Percentiles rank a stretch among this genome's conserved stretches.
phyloP scores from a whole-genome alignment of 2,888 invertebrate genomes.

The Dolichomitus sp. region DNA sequence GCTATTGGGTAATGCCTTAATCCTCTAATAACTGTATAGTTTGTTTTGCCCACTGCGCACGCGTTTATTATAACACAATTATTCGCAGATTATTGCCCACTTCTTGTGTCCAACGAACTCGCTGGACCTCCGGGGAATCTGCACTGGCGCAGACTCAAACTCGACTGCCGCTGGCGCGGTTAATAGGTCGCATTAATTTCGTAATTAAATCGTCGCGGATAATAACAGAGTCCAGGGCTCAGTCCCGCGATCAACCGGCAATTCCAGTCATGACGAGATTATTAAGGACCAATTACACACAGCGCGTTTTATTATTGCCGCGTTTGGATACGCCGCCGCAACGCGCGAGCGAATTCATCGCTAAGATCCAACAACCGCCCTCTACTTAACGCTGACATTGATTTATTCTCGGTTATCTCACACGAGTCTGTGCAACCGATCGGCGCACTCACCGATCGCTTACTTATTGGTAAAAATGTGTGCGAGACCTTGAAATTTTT shows the following conservation, averaged over 20 bases:
- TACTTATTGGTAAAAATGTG: constrained; percentile 70
- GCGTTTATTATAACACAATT: not conserved
- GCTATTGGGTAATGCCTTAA: too few species aligned
- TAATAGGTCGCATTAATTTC: constrained; percentile 83
- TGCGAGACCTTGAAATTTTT: constrained; percentile 4
- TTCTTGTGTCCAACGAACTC: not conserved
- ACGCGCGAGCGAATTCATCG: constrained; percentile 75
- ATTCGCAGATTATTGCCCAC: constrained; percentile 25
- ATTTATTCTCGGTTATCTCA: constrained; percentile 76
- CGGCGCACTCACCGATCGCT: constrained; percentile 68
- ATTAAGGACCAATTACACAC: constrained; percentile 84
- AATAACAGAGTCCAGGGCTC: constrained; percentile 81
- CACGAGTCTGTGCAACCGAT: constrained; percentile 65
- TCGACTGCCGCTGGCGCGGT: constrained; percentile 56
- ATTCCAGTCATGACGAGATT: constrained; percentile 85
- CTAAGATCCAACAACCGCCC: constrained; percentile 79
- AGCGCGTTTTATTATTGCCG: constrained; percentile 77
- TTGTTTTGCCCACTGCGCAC: not conserved
- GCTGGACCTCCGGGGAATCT: not conserved
- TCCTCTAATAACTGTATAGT: not conserved
- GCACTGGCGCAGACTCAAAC: constrained; percentile 2
- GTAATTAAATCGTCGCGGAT: constrained; percentile 85
- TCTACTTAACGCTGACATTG: constrained; percentile 83
- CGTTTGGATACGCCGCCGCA: constrained; percentile 26
- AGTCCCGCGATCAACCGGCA: constrained; percentile 78